Conservation (phyloP, 1,140 invertebrate species). For the Sitobion miscanthi region DNA sequence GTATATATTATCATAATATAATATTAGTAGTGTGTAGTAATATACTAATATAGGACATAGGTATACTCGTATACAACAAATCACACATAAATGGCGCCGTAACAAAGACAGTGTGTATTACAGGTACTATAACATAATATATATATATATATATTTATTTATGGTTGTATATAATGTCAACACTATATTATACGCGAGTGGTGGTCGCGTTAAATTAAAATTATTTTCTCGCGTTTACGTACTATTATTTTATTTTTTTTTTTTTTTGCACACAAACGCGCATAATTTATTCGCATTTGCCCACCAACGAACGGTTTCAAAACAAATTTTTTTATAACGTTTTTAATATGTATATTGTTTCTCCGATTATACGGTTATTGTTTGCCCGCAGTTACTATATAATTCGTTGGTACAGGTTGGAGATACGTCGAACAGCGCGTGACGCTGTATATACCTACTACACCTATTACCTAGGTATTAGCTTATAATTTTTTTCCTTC, state of each 20-base stretch:
- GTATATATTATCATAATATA: neutral
- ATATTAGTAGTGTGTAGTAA: neutral
- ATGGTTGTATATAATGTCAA: neutral
- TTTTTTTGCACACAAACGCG: neutral
- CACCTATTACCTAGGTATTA: neutral
- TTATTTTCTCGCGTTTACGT: neutral
- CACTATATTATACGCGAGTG: neutral
- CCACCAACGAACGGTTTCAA: neutral
- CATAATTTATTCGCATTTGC: conserved; percentile 13
- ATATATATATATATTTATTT: neutral
- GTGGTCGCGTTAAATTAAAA: neutral
- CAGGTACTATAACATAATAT: no score
- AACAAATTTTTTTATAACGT: conserved; percentile 12
- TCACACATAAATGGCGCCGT: neutral
- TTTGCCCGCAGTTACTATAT: neutral
- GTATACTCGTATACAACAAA: neutral
- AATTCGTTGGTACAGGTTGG: neutral
- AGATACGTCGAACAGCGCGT: neutral
- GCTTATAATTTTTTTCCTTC: neutral
- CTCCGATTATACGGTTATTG: conserved; percentile 33
- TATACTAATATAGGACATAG: neutral
- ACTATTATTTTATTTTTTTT: neutral
- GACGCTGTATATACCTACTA: neutral
- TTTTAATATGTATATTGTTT: neutral
- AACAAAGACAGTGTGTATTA: neutral